Evolutionary conservation across 2,797 vertebrate genomes (phyloP).

Genomic region (Eulemur coronatus): DNA sequence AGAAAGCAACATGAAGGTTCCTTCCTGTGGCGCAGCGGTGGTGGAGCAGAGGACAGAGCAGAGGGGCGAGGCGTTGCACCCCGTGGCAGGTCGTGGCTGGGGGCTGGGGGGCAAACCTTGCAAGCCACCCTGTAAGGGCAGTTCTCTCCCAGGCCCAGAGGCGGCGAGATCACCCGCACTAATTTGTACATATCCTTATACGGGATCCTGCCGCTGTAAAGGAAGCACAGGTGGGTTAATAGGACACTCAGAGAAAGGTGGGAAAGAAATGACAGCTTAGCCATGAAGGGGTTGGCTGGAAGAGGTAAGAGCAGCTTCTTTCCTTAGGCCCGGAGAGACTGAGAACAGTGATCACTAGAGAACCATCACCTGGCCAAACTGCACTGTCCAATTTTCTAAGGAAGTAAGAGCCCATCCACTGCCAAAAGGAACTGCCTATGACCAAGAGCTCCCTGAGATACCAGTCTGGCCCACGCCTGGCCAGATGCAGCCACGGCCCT

Average conservation of each 20-base stretch:
- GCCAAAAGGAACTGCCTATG: neutral
- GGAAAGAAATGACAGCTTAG: constrained; percentile 75
- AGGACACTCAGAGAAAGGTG: constrained; percentile 82
- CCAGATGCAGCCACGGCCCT: neutral
- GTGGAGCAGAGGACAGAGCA: constrained; percentile 83
- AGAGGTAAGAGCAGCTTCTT: constrained; percentile 24
- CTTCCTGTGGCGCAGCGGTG: constrained; percentile 83
- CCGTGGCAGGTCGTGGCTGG: constrained; percentile 84
- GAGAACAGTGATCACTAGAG: neutral
- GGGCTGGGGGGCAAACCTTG: constrained; percentile 98
- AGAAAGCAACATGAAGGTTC: constrained; percentile 85
- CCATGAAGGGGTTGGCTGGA: neutral
- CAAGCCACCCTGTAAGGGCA: constrained; percentile 99
- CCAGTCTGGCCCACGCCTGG: neutral
- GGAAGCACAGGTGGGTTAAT: constrained; percentile 92
- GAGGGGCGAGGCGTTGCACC: constrained; percentile 83
- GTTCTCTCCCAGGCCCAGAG: constrained; percentile 99
- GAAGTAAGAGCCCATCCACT: neutral
- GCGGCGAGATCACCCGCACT: constrained; percentile 99
- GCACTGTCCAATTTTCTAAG: neutral
- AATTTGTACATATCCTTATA: constrained; percentile 99
- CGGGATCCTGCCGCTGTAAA: constrained; percentile 99
- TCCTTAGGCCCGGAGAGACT: constrained; percentile 53
- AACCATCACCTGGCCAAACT: neutral
- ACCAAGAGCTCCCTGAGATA: neutral